Evolutionary conservation across 2,113 vertebrate genomes (phyloP).

Genomic region (Ahaetulla prasina): DNA sequence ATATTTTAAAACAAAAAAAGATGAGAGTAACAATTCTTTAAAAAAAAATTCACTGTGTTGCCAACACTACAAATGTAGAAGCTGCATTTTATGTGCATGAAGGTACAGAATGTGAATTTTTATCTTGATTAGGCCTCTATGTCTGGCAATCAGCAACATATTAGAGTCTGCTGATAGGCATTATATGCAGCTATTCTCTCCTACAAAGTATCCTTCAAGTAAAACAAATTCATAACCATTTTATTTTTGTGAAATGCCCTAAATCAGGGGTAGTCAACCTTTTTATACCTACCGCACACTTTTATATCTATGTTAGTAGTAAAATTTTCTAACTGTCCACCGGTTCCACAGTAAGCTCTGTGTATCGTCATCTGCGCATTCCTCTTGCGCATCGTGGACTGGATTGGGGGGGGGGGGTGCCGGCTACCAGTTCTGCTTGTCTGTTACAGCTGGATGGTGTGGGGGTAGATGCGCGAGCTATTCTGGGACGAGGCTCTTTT

Average conservation of each 20-base stretch:
- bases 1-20: constrained; percentile 4
- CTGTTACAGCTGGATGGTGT: too few relatives aligned
- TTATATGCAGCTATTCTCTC: not conserved
- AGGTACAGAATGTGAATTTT: not conserved
- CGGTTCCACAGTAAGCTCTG: too few relatives aligned
- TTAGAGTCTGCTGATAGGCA: not conserved
- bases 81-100: not conserved
- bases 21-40: not conserved
- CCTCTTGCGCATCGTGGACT: too few relatives aligned
- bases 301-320: too few relatives aligned
- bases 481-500: too few relatives aligned
- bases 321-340: too few relatives aligned
- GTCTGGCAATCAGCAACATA: not conserved
- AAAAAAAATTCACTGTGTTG: not conserved
- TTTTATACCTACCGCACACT: too few relatives aligned
- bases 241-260: not conserved
- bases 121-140: not conserved
- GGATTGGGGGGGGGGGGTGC: too few relatives aligned
- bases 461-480: too few relatives aligned
- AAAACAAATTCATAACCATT: not conserved
- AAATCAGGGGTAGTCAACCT: too few relatives aligned
- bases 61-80: not conserved
- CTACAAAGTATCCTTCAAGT: not conserved
- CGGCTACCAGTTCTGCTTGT: too few relatives aligned
- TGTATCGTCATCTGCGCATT: too few relatives aligned